Conservation (phyloP, 2,113 vertebrate species). For the Cynoglossus semilaevis region DNA sequence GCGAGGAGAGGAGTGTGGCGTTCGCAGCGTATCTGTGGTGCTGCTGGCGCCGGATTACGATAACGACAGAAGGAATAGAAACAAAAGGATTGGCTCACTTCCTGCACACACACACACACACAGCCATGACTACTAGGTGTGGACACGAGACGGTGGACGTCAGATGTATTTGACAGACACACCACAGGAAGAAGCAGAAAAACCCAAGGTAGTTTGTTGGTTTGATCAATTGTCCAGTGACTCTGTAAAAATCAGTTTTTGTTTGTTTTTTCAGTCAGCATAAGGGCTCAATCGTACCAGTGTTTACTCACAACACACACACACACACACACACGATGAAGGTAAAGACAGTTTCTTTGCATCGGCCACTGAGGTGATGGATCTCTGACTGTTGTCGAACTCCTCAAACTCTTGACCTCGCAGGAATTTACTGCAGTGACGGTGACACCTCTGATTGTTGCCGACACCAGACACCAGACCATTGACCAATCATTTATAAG, state of each 20-base stretch:
- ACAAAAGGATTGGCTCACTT: too few species aligned
- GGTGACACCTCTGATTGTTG: constrained; percentile 23
- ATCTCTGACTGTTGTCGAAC: not conserved
- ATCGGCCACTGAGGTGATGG: constrained; percentile 29
- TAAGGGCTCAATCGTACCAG: constrained; percentile 52
- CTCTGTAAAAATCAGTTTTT: constrained; percentile 44
- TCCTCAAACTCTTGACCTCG: constrained; percentile 8
- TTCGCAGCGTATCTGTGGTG: too few species aligned
- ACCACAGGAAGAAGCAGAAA: not conserved
- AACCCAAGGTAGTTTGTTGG: constrained; percentile 7
- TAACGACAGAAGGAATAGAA: not conserved
- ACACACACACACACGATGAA: not conserved
- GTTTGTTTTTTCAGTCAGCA: constrained; percentile 42
- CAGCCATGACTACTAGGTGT: not conserved
- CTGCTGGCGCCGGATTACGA: not conserved
- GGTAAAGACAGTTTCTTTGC: constrained; percentile 10
- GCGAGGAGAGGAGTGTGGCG: too few species aligned
- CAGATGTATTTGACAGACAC: constrained; percentile 1
- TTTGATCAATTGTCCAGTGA: constrained; percentile 26
- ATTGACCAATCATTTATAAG: constrained; percentile 17
- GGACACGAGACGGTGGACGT: constrained; percentile 7
- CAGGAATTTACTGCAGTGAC: not conserved
- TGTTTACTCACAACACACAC: constrained; percentile 45
- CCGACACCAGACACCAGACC: constrained; percentile 37
- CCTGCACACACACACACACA: too few species aligned